Conservation (phyloP, 2,797 vertebrate species). For the Pogoniulus pusillus region DNA sequence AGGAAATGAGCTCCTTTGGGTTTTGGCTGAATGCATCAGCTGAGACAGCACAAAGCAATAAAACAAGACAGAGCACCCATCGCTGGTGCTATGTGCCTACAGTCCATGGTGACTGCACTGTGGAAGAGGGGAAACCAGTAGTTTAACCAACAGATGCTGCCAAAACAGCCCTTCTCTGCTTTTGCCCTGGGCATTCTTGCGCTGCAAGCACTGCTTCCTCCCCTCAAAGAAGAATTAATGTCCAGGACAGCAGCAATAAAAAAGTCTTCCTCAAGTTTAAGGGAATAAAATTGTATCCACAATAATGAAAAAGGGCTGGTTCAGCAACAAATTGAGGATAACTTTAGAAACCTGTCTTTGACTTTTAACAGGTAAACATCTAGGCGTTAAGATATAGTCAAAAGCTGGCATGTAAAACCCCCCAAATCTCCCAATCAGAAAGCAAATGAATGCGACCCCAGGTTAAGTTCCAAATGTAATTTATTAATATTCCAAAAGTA, state of each 20-base stretch:
- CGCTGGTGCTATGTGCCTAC: neutral
- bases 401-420: neutral
- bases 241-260: neutral
- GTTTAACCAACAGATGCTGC: neutral
- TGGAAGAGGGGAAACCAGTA: neutral
- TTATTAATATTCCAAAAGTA: neutral
- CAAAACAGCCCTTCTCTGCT: neutral
- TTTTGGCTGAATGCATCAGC: neutral
- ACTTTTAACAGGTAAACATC: neutral
- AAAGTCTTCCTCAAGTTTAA: neutral
- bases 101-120: accelerated
- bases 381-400: neutral
- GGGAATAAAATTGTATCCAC: neutral
- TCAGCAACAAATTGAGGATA: neutral
- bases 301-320: neutral
- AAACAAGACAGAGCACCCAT: neutral
- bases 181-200: neutral
- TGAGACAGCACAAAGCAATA: neutral
- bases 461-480: neutral
- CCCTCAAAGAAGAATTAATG: neutral
- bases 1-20: neutral
- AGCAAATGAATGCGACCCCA: neutral
- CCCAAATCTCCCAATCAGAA: neutral
- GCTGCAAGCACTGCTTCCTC: neutral
- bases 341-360: neutral